Base-by-base conservation (phyloP, 2,797 vertebrate species). In the Channa striata region DNA sequence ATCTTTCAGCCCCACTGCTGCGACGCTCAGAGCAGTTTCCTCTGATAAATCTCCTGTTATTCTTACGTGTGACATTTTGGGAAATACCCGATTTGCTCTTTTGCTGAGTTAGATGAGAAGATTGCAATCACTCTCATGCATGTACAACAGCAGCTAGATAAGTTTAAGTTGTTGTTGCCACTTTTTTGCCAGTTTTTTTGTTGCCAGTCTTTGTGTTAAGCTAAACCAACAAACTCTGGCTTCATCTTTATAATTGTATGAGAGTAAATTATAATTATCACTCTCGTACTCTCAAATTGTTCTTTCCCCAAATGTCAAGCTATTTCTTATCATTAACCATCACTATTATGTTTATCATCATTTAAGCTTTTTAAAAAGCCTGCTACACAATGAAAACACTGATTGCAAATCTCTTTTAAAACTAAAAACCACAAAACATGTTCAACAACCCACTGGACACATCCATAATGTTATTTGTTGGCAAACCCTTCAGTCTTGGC, bases 401-500 rank as follows among this genome's bases (percentile, higher is more conserved):
- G 20, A 43, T 11, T 14, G 8, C 50, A 19, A 50, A 54, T 51
- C 21, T 72, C 25, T 61, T 49, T 64, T 64, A 58, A 33, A 66
- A 59, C 57, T 4, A 64, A 20, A 80, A 69, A 68, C 59, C 50
- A 14, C 47, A 67, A 6, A 21, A 34, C 30, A 20, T 33, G 47
- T 68, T 73, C 12, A 46, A 21, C 12, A 36, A 44, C 42, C 2
- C 11, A 7, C 16, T 3, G 2, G 47, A 59, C 40, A 13, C 20
- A 4, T 23, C 0, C 1, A 11, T 46, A 13, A 57, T 49, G 39
- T 68, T 5, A 46, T 67, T 67, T 58, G 47, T 56, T 23, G 17
- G 49, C 25, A 51, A 68, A 44, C 7, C 5, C 12, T 47, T 21
- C 52, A 48, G 51, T 68, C 36, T 36, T 10, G 10, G n/a, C 1